Conservation (phyloP, 2,113 vertebrate species). For the Zosterops pallidus region DNA sequence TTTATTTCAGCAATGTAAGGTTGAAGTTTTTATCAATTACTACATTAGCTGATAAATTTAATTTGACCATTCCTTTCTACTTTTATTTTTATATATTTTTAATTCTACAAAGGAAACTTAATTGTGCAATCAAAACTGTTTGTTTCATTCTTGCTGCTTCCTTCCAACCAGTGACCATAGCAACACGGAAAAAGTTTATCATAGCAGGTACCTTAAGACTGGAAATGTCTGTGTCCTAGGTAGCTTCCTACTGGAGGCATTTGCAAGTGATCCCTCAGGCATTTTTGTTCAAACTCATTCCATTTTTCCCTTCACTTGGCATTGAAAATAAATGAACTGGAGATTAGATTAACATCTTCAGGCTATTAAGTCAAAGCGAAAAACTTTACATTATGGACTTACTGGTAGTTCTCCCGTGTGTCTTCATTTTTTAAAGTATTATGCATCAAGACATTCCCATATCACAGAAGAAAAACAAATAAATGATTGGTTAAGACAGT, state of each 20-base stretch:
- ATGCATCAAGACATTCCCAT: neutral
- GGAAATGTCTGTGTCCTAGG: neutral
- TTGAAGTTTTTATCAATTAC: neutral
- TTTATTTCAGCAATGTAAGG: neutral
- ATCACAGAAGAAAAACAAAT: neutral
- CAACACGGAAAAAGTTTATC: neutral
- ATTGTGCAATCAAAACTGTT: neutral
- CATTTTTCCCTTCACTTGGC: conserved; percentile 1
- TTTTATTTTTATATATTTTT: neutral
- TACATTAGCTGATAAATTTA: neutral
- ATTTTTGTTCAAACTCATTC: neutral
- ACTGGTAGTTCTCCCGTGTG: neutral
- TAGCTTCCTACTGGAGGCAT: neutral
- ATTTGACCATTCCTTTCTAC: neutral
- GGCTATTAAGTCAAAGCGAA: neutral
- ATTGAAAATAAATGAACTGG: conserved; percentile 21
- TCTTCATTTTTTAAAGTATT: neutral
- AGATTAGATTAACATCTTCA: neutral
- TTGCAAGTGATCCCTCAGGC: neutral
- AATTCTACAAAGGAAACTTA: neutral
- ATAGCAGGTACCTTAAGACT: neutral
- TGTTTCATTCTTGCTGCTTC: neutral
- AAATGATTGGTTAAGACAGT: conserved; percentile 23
- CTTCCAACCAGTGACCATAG: neutral
- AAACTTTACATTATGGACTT: neutral